Conservation (phyloP, 2,888 invertebrate genomes). For the Chydorus sphaericus region DNA sequence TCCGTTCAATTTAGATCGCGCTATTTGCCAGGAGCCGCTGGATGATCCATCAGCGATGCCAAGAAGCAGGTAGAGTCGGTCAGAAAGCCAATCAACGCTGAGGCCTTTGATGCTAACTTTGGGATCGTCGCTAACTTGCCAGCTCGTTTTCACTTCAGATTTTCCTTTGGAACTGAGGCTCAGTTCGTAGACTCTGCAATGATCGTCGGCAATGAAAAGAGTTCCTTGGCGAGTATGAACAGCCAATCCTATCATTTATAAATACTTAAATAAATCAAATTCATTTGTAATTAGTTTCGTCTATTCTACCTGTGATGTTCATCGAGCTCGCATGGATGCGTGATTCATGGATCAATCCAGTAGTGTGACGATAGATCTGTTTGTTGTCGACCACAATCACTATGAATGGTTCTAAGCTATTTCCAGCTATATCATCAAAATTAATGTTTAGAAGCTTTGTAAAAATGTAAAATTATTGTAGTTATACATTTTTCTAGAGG, state of each 20-base stretch:
- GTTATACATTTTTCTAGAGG: conserved; percentile 43
- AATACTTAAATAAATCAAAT: not conserved
- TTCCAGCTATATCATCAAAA: not conserved
- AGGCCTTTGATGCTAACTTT: conserved; percentile 30
- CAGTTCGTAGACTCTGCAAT: not conserved
- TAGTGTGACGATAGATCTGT: not conserved
- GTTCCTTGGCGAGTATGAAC: conserved; percentile 52
- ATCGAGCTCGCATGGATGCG: not conserved
- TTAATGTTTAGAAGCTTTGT: conserved; percentile 23
- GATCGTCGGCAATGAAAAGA: conserved; percentile 54
- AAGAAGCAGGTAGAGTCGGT: conserved; percentile 65
- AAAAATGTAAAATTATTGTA: not conserved
- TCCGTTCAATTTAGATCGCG: conserved; percentile 59
- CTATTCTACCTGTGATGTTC: not conserved
- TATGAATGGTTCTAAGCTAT: not conserved
- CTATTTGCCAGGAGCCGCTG: conserved; percentile 46
- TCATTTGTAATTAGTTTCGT: not conserved
- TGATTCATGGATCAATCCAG: not conserved
- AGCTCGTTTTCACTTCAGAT: not conserved
- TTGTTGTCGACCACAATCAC: not conserved
- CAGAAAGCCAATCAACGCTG: conserved; percentile 79
- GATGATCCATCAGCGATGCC: conserved; percentile 41
- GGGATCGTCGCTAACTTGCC: conserved; percentile 31
- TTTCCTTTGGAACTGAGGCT: not conserved
- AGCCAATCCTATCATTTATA: conserved; percentile 46